A percentile compares a stretch with the other conserved stretches of the same genome.
Evolutionary conservation across 2,888 invertebrate species (phyloP).

Genomic region (Aspidiotus destructor): DNA sequence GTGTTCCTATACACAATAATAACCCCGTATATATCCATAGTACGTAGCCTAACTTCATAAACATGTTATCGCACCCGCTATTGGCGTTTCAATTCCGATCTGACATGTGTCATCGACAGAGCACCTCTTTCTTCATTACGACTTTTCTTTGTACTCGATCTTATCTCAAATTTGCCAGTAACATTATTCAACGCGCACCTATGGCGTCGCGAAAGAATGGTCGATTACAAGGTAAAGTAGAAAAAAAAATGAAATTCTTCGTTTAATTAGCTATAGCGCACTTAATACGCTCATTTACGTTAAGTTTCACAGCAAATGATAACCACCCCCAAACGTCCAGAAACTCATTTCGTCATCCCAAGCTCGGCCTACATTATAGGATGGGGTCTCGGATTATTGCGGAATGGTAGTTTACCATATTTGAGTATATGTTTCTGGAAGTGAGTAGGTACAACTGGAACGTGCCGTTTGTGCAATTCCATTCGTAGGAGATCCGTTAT

Average conservation of each 20-base stretch:
- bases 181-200: background rate
- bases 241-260: too few relatives aligned
- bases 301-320: too few relatives aligned
- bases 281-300: too few relatives aligned
- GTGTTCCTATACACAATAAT: background rate
- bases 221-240: too few relatives aligned
- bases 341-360: too few relatives aligned
- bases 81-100: background rate
- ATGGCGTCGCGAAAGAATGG: background rate
- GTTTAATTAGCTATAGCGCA: too few relatives aligned
- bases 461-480: conserved; percentile 20
- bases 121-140: background rate
- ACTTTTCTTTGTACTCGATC: background rate
- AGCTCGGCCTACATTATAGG: background rate
- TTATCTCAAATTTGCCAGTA: conserved; percentile 6
- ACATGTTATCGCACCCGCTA: background rate
- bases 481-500: conserved; percentile 21
- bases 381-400: conserved; percentile 27
- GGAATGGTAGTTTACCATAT: conserved; percentile 24
- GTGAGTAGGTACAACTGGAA: conserved; percentile 17
- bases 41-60: background rate
- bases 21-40: too few relatives aligned
- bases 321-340: too few relatives aligned
- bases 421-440: conserved; percentile 22
- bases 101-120: conserved; percentile 4